Conservation (phyloP, 2,113 vertebrate species). For the Paramormyrops kingsleyae region DNA sequence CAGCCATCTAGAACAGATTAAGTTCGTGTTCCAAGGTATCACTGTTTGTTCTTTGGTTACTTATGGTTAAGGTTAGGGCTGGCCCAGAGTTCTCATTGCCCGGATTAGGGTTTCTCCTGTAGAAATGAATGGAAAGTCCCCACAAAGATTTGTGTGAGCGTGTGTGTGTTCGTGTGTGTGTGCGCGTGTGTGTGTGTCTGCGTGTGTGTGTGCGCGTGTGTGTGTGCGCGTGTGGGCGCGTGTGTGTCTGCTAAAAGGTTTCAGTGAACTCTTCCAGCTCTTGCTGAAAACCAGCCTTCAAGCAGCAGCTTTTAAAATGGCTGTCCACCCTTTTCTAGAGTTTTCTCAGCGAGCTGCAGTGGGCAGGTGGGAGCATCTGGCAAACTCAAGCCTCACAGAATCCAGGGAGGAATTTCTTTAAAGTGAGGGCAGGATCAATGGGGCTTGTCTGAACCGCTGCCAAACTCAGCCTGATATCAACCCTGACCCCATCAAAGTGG, state of each 20-base stretch:
- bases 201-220: too few species aligned
- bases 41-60: not conserved
- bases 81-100: too few species aligned
- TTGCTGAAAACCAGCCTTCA: not conserved
- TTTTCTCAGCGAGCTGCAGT: not conserved
- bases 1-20: too few species aligned
- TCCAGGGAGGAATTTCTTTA: not conserved
- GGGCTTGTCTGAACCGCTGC: not conserved
- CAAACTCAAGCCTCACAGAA: not conserved
- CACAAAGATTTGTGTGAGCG: not conserved
- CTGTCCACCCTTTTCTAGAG: not conserved
- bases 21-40: too few species aligned
- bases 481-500: not conserved
- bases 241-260: not conserved
- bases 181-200: not conserved
- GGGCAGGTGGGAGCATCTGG: not conserved
- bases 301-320: not conserved
- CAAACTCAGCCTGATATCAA: not conserved
- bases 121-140: not conserved
- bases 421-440: not conserved
- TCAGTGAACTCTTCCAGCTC: not conserved
- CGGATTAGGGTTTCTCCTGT: not conserved
- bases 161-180: not conserved
- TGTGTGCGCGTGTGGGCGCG: not conserved
- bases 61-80: not conserved